Conservation (phyloP, 2,888 invertebrate species). For the Anticlea derivata region DNA sequence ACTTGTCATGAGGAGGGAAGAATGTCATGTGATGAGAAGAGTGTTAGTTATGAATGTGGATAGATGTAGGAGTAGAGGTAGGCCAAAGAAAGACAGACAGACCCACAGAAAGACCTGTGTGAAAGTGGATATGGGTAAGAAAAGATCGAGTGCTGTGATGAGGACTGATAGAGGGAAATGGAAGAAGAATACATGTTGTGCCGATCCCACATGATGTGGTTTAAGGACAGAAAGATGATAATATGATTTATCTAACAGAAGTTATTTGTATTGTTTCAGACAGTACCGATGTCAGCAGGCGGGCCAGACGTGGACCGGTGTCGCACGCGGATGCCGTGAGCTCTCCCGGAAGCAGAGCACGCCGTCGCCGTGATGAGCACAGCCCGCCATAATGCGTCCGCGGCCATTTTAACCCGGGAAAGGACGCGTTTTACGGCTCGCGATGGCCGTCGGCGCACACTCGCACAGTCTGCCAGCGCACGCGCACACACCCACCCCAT, state of each 20-base stretch:
- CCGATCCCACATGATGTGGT: no score
- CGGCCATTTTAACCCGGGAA: slow-evolving; percentile 81
- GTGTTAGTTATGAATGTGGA: no score
- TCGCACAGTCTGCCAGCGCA: slow-evolving; percentile 62
- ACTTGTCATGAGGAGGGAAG: no score
- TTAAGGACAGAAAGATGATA: no score
- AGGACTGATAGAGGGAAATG: no score
- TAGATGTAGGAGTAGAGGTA: no score
- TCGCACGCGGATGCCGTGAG: slow-evolving; percentile 73
- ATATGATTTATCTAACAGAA: not conserved
- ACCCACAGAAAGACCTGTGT: no score
- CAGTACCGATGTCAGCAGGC: slow-evolving; percentile 61
- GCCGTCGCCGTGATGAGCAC: slow-evolving; percentile 82
- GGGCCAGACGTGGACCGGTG: slow-evolving; percentile 45
- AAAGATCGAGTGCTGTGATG: no score
- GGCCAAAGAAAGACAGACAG: no score
- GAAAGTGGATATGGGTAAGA: no score
- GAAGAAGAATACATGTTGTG: no score
- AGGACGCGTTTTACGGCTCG: slow-evolving; percentile 75
- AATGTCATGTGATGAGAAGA: no score
- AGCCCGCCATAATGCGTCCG: slow-evolving; percentile 81
- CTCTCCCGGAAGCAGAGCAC: slow-evolving; percentile 66
- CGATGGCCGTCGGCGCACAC: slow-evolving; percentile 75
- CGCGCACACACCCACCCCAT: slow-evolving; percentile 61
- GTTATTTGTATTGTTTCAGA: slow-evolving; percentile 48